Percentiles rank a stretch among this genome's conserved stretches.
These are phyloP conservation scores for Cherax quadricarinatus DNA, from an alignment of 1,140 invertebrate species.

Conservation along the genomic window DNA sequence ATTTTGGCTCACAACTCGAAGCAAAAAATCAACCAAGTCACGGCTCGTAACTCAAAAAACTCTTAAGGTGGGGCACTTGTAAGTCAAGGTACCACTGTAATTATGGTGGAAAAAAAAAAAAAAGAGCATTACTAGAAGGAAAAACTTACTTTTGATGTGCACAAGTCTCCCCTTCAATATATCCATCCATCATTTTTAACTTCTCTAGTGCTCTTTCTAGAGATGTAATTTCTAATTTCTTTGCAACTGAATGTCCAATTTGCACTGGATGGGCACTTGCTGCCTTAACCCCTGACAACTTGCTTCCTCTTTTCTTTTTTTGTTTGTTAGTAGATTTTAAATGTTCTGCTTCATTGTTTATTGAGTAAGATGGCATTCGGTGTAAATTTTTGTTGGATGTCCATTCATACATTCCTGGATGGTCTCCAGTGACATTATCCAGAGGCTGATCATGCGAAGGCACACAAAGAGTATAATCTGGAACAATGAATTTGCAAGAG, in stretches of 20 bases:
- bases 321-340: constrained; percentile 15
- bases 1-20: too few species aligned
- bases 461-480: not conserved
- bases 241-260: constrained; percentile 14
- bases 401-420: not conserved
- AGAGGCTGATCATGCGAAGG: not conserved
- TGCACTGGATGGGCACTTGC: not conserved
- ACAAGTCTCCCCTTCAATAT: not conserved
- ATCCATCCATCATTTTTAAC: constrained; percentile 3
- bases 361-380: not conserved
- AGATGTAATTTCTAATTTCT: constrained; percentile 28
- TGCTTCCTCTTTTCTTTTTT: constrained; percentile 43
- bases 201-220: constrained; percentile 17
- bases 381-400: not conserved
- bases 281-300: not conserved
- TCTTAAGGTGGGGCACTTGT: too few species aligned
- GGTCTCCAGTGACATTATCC: constrained; percentile 7
- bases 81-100: too few species aligned
- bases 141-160: not conserved
- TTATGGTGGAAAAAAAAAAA: too few species aligned
- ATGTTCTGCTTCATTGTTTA: not conserved
- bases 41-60: too few species aligned
- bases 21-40: too few species aligned
- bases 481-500: constrained; percentile 79
- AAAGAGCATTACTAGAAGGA: not conserved